These are phyloP conservation scores for Byasa hedistus DNA, from an alignment of 2,888 invertebrate species.

Conservation along the genomic window DNA sequence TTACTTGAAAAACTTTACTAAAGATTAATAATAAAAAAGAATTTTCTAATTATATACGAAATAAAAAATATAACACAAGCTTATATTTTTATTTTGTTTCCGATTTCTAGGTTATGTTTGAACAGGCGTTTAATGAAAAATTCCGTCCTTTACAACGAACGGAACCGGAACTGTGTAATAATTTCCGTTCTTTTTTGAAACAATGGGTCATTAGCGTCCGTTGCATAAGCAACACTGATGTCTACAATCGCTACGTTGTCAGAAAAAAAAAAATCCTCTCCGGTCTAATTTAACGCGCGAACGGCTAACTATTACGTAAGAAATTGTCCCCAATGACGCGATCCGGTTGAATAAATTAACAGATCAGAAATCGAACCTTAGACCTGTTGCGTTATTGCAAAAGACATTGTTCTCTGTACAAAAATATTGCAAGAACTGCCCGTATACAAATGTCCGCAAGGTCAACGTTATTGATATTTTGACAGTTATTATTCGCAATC, in stretches of 20 bases:
- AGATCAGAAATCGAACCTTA: conserved; percentile 12
- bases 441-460: conserved; percentile 33
- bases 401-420: conserved; percentile 12
- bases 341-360: conserved; percentile 28
- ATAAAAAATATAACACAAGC: too few relatives aligned
- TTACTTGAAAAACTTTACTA: too few relatives aligned
- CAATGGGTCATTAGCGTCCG: conserved; percentile 51
- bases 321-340: conserved; percentile 25
- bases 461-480: conserved; percentile 35
- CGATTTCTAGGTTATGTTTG: conserved; percentile 10
- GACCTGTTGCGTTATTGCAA: conserved; percentile 6
- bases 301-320: conserved; percentile 39
- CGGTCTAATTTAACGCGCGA: conserved; percentile 43
- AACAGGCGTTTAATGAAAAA: conserved; percentile 37
- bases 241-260: conserved; percentile 33
- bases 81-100: too few relatives aligned
- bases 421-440: conserved; percentile 29
- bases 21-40: too few relatives aligned
- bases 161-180: conserved; percentile 59
- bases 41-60: too few relatives aligned
- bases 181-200: conserved; percentile 47
- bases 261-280: conserved; percentile 38
- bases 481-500: conserved; percentile 32
- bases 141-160: conserved; percentile 42
- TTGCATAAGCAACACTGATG: conserved; percentile 42